Evolutionary conservation across 2,113 vertebrate species (phyloP).

Genomic region (Chlamydotis undulata): DNA sequence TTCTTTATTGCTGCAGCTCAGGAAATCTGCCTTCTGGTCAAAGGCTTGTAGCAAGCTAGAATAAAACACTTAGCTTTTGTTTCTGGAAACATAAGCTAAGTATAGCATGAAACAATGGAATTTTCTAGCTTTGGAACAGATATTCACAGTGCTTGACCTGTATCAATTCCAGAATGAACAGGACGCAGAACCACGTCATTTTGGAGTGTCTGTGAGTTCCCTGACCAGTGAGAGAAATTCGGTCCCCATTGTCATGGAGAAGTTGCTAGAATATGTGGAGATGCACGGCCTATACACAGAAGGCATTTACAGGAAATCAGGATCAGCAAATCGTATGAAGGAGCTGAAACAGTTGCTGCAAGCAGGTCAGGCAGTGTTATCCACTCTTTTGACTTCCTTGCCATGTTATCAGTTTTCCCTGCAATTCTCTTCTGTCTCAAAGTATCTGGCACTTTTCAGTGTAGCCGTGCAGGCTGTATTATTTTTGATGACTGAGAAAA

Average conservation of each 20-base stretch:
- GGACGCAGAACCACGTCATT: slow-evolving; percentile 81
- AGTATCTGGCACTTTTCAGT: neutral
- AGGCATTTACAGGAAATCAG: slow-evolving; percentile 97
- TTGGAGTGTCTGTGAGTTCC: slow-evolving; percentile 84
- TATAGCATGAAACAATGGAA: neutral
- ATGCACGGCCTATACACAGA: slow-evolving; percentile 96
- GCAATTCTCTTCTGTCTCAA: neutral
- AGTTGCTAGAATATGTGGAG: slow-evolving; percentile 94
- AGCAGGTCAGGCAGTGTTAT: slow-evolving; percentile 71
- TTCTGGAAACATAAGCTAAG: neutral
- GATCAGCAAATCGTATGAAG: slow-evolving; percentile 92
- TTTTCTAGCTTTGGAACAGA: neutral
- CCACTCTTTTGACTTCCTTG: neutral
- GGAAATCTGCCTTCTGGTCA: neutral
- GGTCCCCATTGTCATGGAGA: slow-evolving; percentile 91
- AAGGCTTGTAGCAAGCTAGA: neutral
- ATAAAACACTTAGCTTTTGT: neutral
- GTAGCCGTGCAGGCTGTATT: neutral
- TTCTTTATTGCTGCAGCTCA: neutral
- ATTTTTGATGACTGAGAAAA: neutral
- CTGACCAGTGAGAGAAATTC: slow-evolving; percentile 86
- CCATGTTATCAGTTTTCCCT: neutral
- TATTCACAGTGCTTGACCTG: neutral
- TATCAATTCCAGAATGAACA: slow-evolving; percentile 66
- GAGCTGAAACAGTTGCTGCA: slow-evolving; percentile 91